A percentile compares a stretch with the other conserved stretches of the same genome.
Evolutionary conservation across 1,140 invertebrate species (phyloP).

Genomic region (Drosophila nebulosa): DNA sequence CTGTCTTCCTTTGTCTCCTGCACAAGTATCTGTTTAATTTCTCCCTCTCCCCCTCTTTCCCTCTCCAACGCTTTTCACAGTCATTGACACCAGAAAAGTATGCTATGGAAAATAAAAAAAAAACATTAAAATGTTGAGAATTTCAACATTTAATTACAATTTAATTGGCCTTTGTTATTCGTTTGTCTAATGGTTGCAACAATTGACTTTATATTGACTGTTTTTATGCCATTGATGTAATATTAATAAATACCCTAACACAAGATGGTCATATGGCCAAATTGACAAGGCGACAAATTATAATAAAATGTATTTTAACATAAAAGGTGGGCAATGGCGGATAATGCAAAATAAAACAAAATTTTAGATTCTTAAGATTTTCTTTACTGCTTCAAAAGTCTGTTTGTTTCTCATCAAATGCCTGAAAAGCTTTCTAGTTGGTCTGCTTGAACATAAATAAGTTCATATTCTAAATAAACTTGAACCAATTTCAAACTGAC

Average conservation of each 20-base stretch:
- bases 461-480: too few relatives aligned
- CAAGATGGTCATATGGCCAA: neutral
- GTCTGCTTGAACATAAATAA: too few relatives aligned
- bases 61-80: neutral
- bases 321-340: too few relatives aligned
- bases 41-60: neutral
- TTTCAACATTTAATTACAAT: slow-evolving; percentile 14
- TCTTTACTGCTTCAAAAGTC: too few relatives aligned
- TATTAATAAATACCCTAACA: neutral
- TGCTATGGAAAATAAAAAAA: neutral
- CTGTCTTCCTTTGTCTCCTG: neutral
- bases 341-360: too few relatives aligned
- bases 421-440: too few relatives aligned
- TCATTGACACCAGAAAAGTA: slow-evolving; percentile 1
- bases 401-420: too few relatives aligned
- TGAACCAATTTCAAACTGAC: too few relatives aligned
- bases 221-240: neutral
- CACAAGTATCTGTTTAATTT: slow-evolving; percentile 14
- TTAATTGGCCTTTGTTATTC: slow-evolving; percentile 12
- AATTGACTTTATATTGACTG: neutral
- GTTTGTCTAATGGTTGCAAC: neutral
- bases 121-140: neutral
- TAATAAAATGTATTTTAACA: too few relatives aligned
- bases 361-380: too few relatives aligned
- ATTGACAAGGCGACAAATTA: neutral